Evolutionary conservation across 2,113 vertebrate species (phyloP), one percentile per base, ranked within the genome.

Genomic region (Leiothrix lutea): DNA sequence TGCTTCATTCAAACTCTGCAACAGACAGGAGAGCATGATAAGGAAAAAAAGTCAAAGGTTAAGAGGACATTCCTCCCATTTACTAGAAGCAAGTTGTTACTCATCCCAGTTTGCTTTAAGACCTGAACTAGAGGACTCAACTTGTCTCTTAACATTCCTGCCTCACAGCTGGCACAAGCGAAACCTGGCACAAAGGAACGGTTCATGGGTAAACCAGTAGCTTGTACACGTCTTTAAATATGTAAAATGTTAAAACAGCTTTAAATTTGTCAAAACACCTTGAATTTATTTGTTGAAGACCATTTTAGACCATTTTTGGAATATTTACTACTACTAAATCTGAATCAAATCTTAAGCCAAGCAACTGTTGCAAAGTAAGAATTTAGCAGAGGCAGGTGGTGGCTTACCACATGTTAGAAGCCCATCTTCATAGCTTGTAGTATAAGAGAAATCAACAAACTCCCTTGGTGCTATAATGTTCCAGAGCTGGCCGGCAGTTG

Each of bases 391-490:
- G 14, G 6, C 36, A 79, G 60, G 16, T 22, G 31, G 20, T 79
- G n/a, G 36, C 97, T 97, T 98, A 99, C 98, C 98, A 75, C 98
- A 99, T 42, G 98, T 97, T 75, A 99, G 94, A 89, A 99, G 98
- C 9, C 98, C 98, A 16, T 97, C 97, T 95, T 98, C 94, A 90
- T 98, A 98, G 40, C 28, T 95, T n/a, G 98, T 98, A 20, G 99
- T 99, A 60, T 98, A 98, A 82, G 99, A 99, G 95, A 99, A 98
- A 96, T 99, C 98, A 74, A 99, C 96, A 90, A 99, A 99, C 73
- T 99, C 98, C 88, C 98, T 98, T 17, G 98, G 98, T 44, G 98
- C 97, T 84, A 99, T 98, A 51, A 99, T 98, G 89, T 99, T 98
- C 98, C 98, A 98, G 47, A 99, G 97, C 94, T 99, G 98, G 35